A percentile compares a stretch with the other conserved stretches of the same genome.
phyloP scores from a whole-genome alignment of 2,113 vertebrate genomes.

The Erythrolamprus reginae region DNA sequence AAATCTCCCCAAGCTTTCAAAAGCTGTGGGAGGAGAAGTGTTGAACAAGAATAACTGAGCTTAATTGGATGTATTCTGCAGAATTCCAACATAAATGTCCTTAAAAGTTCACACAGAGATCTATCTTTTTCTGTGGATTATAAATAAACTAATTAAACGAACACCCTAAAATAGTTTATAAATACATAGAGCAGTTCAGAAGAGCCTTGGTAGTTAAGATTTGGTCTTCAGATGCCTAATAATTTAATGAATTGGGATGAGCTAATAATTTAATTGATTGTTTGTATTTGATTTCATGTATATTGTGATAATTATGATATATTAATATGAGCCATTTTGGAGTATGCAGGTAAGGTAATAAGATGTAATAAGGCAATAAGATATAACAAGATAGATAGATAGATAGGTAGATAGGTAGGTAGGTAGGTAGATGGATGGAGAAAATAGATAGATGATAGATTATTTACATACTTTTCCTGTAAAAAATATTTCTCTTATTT shows the following conservation, averaged over 20 bases:
- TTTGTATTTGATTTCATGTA: background rate
- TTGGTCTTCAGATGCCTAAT: background rate
- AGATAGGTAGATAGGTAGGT: background rate
- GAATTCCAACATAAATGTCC: background rate
- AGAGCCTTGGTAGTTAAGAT: background rate
- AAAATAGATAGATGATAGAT: background rate
- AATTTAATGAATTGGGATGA: background rate
- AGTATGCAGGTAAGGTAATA: background rate
- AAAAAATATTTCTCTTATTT: background rate
- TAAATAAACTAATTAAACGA: background rate
- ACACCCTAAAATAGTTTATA: background rate
- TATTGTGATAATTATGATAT: background rate
- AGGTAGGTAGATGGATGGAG: background rate
- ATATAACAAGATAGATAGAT: background rate
- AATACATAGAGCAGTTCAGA: background rate
- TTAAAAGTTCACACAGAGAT: background rate
- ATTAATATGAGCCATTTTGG: background rate
- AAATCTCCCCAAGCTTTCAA: background rate
- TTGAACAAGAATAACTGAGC: constrained; percentile 4
- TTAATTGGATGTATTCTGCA: background rate
- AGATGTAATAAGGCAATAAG: background rate
- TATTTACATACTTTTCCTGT: background rate
- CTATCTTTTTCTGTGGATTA: background rate
- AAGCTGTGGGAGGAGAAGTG: background rate
- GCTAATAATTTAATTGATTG: background rate